Evolutionary conservation across 92 coral and sea anemone genomes (phyloP).

Genomic region (Phenganax marumi): DNA sequence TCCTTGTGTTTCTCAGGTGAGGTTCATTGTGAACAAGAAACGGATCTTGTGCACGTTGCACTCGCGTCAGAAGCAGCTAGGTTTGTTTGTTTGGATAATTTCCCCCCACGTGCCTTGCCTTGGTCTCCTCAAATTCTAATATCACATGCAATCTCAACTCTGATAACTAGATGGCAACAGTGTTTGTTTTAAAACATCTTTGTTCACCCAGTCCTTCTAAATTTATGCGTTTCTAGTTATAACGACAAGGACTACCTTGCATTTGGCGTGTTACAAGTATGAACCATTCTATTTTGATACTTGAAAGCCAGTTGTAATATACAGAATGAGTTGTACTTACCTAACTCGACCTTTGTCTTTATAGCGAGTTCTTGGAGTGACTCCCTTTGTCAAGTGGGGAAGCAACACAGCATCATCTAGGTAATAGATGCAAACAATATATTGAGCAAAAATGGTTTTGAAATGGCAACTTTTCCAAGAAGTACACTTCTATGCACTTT

Average conservation of each 20-base stretch:
- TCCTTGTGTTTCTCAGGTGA: conserved; percentile 61
- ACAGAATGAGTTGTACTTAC: too few species aligned
- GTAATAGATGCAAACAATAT: conserved; percentile 35
- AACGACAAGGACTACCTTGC: conserved; percentile 73
- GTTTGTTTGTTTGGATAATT: conserved; percentile 39
- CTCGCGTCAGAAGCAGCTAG: conserved; percentile 86
- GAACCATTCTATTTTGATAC: background rate
- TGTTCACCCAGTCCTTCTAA: background rate
- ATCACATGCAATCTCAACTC: background rate
- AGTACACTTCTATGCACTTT: conserved; percentile 30
- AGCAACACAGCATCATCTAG: conserved; percentile 88
- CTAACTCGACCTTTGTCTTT: conserved; percentile 4
- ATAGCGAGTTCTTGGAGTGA: conserved; percentile 87
- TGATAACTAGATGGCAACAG: background rate
- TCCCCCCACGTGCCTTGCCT: background rate
- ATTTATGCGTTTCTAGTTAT: conserved; percentile 46
- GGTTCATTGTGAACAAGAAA: conserved; percentile 53
- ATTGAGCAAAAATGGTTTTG: too few species aligned
- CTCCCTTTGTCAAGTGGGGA: conserved; percentile 98
- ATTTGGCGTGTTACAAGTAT: conserved; percentile 78
- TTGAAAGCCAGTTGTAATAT: background rate
- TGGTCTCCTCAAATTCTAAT: background rate
- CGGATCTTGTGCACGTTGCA: conserved; percentile 79
- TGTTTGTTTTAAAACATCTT: background rate
- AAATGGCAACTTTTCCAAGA: conserved; percentile 12